Evolutionary conservation across 2,113 vertebrate genomes (phyloP).

Genomic region (Isichthys henryi): DNA sequence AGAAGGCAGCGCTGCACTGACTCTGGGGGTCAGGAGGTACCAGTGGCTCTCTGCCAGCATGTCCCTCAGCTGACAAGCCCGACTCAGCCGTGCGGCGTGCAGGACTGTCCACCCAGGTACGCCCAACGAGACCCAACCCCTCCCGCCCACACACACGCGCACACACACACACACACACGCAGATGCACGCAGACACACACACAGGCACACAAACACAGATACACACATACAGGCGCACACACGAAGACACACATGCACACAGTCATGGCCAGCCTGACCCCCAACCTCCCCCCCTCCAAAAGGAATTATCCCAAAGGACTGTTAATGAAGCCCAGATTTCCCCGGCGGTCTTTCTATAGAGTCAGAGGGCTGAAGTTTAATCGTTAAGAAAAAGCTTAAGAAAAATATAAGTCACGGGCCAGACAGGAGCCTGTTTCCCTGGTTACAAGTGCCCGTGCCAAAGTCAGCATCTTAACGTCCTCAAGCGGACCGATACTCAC

Average conservation of each 20-base stretch:
- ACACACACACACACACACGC: background rate
- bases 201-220: no score
- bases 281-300: background rate
- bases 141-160: background rate
- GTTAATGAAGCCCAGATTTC: background rate
- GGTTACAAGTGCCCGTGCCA: constrained; percentile 19
- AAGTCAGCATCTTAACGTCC: constrained; percentile 38
- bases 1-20: constrained; percentile 55
- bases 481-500: constrained; percentile 23
- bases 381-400: background rate
- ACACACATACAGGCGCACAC: no score
- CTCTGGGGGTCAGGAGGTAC: constrained; percentile 48
- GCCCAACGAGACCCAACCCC: background rate
- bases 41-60: constrained; percentile 54
- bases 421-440: constrained; percentile 18
- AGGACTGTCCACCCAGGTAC: constrained; percentile 77
- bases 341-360: background rate
- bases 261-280: background rate
- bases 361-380: background rate
- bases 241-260: no score
- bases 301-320: constrained; percentile 16
- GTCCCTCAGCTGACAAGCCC: constrained; percentile 51
- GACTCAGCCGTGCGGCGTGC: constrained; percentile 60
- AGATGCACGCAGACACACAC: background rate
- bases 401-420: background rate